Evolutionary conservation across 2,797 vertebrate species (phyloP).

Genomic region (Xenops minutus): DNA sequence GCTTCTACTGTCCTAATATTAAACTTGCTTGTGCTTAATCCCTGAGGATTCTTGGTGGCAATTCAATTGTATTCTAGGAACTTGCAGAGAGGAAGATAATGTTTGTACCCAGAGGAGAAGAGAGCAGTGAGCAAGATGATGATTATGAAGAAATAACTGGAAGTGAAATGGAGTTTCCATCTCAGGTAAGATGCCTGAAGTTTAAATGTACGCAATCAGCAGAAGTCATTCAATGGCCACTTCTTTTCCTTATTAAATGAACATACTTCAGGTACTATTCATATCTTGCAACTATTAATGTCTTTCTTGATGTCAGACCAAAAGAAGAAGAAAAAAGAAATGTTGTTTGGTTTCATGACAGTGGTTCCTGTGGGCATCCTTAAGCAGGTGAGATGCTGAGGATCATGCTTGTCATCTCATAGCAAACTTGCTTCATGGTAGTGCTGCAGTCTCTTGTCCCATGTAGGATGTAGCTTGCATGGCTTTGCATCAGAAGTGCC

Average conservation of each 20-base stretch:
- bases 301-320: slow-evolving; percentile 72
- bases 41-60: not conserved
- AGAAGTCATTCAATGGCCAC: not conserved
- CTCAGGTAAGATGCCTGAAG: slow-evolving; percentile 70
- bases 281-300: slow-evolving; percentile 3
- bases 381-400: slow-evolving; percentile 74
- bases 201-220: not conserved
- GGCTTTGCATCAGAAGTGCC: slow-evolving; percentile 9
- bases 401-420: not conserved
- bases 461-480: not conserved
- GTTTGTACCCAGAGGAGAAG: slow-evolving; percentile 54
- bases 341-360: slow-evolving; percentile 83
- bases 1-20: not conserved
- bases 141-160: slow-evolving; percentile 71
- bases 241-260: not conserved
- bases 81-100: slow-evolving; percentile 75
- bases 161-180: slow-evolving; percentile 65
- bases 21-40: not conserved
- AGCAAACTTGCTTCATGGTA: not conserved
- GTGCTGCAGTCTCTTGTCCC: not conserved
- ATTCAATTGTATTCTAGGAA: slow-evolving; percentile 68
- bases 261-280: not conserved
- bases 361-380: slow-evolving; percentile 25
- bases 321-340: slow-evolving; percentile 85
- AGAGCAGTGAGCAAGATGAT: slow-evolving; percentile 70